A percentile compares a stretch with the other conserved stretches of the same genome.
Conservation (phyloP, 2,797 vertebrate genomes). For the Cercopithecus diana region DNA sequence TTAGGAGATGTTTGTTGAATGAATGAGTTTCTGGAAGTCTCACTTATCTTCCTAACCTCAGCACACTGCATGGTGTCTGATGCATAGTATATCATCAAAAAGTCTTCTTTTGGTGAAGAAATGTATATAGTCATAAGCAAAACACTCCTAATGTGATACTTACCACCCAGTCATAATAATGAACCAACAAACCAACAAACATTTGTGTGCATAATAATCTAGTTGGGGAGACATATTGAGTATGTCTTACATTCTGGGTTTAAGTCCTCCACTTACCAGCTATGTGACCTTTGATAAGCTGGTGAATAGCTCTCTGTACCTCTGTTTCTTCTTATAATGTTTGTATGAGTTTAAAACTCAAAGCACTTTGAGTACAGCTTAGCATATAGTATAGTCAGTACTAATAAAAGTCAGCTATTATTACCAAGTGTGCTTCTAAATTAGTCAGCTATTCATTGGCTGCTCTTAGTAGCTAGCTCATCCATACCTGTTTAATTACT, state of each 20-base stretch:
- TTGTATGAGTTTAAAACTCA: slow-evolving; percentile 29
- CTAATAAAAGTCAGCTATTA: slow-evolving; percentile 56
- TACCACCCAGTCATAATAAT: slow-evolving; percentile 2
- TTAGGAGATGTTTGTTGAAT: not conserved
- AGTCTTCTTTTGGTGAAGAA: not conserved
- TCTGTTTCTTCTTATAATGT: not conserved
- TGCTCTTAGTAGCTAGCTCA: slow-evolving; percentile 12
- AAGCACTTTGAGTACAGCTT: not conserved
- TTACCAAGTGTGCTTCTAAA: not conserved
- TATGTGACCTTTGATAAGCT: not conserved
- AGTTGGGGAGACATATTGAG: not conserved
- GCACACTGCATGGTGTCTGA: not conserved
- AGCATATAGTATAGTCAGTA: not conserved
- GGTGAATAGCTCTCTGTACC: not conserved
- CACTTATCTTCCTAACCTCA: not conserved
- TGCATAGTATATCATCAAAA: not conserved
- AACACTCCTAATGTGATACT: slow-evolving; percentile 37
- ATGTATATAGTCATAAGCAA: slow-evolving; percentile 20
- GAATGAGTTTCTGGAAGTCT: not conserved
- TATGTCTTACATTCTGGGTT: not conserved
- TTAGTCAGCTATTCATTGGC: slow-evolving; percentile 43
- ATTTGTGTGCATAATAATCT: not conserved
- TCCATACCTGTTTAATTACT: slow-evolving; percentile 6
- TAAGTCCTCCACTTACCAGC: not conserved
- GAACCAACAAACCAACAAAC: not conserved